These are phyloP conservation scores for Poecilobothrus nobilitatus DNA, from an alignment of 2,888 invertebrate species.

Conservation along the genomic window DNA sequence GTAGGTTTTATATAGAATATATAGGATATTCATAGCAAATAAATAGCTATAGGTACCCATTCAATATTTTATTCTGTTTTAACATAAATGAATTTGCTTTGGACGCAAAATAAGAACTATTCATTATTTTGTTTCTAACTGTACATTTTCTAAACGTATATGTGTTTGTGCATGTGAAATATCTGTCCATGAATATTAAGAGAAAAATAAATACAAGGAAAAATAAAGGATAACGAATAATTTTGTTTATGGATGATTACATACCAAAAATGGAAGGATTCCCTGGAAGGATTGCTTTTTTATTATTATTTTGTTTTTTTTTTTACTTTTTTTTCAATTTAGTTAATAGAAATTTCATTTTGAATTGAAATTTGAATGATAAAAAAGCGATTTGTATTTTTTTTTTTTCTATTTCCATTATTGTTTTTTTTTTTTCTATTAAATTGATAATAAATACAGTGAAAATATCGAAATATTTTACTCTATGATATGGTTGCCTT, in stretches of 20 bases:
- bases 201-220: too few relatives aligned
- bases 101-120: too few relatives aligned
- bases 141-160: too few relatives aligned
- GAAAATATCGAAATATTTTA: neutral
- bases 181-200: neutral
- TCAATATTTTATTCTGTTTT: too few relatives aligned
- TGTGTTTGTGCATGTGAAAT: too few relatives aligned
- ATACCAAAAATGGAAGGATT: neutral
- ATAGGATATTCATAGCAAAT: too few relatives aligned
- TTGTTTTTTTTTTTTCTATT: neutral
- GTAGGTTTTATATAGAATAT: too few relatives aligned
- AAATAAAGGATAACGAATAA: neutral
- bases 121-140: too few relatives aligned
- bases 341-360: slow-evolving; percentile 4
- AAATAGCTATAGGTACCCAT: too few relatives aligned
- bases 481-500: neutral
- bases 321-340: neutral
- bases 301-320: neutral
- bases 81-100: too few relatives aligned
- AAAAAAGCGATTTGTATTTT: neutral
- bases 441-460: neutral
- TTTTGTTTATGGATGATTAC: slow-evolving; percentile 6
- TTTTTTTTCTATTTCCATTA: neutral
- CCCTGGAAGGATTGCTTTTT: neutral
- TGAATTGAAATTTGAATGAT: neutral